These are phyloP conservation scores for Bothrops jararaca DNA, from an alignment of 2,113 vertebrate species.

Conservation along the genomic window DNA sequence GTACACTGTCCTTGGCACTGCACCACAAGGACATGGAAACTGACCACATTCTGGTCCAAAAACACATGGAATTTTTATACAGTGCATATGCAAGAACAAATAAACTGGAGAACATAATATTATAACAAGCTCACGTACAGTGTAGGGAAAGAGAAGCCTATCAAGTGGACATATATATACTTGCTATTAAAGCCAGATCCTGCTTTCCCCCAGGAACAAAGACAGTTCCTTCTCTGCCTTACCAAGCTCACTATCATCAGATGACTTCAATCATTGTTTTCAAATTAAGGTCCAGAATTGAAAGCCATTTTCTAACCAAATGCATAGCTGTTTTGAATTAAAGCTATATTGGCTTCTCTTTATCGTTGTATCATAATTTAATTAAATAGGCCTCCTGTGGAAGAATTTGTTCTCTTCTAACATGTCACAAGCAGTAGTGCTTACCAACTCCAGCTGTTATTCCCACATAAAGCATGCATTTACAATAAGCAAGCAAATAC, in stretches of 20 bases:
- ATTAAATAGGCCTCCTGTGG: conserved; percentile 20
- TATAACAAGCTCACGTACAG: neutral
- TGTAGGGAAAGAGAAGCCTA: neutral
- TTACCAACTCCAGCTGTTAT: conserved; percentile 26
- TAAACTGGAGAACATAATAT: neutral
- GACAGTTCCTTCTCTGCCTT: neutral
- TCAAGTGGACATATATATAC: neutral
- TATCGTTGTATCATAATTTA: conserved; percentile 24
- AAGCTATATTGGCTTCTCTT: conserved; percentile 14
- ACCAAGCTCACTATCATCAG: neutral
- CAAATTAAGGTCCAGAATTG: conserved; percentile 13
- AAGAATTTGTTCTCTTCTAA: conserved; percentile 22
- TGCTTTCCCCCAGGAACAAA: neutral
- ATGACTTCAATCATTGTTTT: conserved; percentile 3
- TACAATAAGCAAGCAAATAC: conserved; percentile 17
- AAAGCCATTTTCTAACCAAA: conserved; percentile 18
- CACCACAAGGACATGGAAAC: neutral
- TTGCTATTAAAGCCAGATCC: neutral
- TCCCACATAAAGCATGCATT: conserved; percentile 14
- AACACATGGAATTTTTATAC: neutral
- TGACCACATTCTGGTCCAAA: neutral
- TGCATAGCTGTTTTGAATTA: conserved; percentile 25
- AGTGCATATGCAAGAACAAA: neutral
- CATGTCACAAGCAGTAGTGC: conserved; percentile 14
- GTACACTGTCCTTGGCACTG: neutral